phyloP scores from a whole-genome alignment of 2,797 vertebrate species.

The Spondyliosoma cantharus region DNA sequence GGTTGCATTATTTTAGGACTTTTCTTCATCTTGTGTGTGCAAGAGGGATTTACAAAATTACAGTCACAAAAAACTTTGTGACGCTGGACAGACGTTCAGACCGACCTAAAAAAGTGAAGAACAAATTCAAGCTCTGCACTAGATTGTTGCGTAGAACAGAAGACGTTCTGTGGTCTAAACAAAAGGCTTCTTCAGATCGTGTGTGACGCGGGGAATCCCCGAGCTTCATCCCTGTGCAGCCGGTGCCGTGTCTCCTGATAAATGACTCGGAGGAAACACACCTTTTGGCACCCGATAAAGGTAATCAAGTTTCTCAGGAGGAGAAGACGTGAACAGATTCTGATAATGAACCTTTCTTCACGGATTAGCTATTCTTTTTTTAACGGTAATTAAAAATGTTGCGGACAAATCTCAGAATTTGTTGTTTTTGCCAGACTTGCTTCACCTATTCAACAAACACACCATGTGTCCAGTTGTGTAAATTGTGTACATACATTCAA shows the following conservation, averaged over 20 bases:
- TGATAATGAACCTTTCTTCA: not conserved
- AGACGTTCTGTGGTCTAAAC: constrained; percentile 28
- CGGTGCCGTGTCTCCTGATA: constrained; percentile 36
- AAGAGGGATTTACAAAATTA: not conserved
- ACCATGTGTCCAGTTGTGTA: not conserved
- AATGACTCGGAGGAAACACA: constrained; percentile 46
- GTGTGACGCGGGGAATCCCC: constrained; percentile 57
- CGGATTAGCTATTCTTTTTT: not conserved
- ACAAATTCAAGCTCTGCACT: constrained; percentile 14
- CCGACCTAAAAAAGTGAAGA: constrained; percentile 39
- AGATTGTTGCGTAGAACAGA: constrained; percentile 10
- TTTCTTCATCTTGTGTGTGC: not conserved
- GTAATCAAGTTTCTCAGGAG: constrained; percentile 2
- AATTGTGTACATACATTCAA: not conserved
- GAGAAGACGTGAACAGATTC: not conserved
- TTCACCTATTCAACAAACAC: not conserved
- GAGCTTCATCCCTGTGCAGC: constrained; percentile 30
- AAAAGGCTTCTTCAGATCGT: constrained; percentile 35
- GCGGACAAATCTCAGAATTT: not conserved
- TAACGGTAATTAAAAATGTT: not conserved
- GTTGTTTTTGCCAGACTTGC: not conserved
- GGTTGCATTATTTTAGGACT: not conserved
- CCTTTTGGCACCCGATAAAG: constrained; percentile 42
- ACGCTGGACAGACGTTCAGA: rapidly evolving
- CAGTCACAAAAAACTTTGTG: not conserved